These are phyloP conservation scores for Chrysochloris asiatica DNA, from an alignment of 2,113 vertebrate genomes.

Conservation along the genomic window DNA sequence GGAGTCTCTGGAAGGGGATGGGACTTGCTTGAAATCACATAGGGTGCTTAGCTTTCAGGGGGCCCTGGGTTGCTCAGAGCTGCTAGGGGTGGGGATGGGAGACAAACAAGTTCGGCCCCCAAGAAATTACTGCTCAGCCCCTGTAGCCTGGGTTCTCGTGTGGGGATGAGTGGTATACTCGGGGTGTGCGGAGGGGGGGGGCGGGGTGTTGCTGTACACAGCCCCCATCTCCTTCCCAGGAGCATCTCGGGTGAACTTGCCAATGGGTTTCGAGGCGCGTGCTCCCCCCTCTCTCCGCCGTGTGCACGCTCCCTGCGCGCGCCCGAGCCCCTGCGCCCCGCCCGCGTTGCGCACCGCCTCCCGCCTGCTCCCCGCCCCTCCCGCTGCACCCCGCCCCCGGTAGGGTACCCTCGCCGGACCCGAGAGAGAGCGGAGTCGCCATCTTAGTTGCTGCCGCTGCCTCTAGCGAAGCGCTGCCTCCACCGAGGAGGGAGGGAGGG, in stretches of 20 bases:
- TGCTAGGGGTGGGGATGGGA: neutral
- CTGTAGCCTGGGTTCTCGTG: neutral
- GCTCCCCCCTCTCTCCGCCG: neutral
- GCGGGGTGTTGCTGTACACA: neutral
- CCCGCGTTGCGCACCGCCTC: neutral
- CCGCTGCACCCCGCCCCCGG: conserved; percentile 59
- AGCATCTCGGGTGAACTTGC: neutral
- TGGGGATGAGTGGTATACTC: neutral
- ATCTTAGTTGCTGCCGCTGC: conserved; percentile 76
- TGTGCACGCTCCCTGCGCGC: neutral
- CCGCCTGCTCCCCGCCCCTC: conserved; percentile 33
- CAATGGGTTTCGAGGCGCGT: neutral
- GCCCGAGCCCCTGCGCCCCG: neutral
- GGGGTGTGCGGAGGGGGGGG: neutral
- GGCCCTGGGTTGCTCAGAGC: neutral
- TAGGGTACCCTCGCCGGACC: conserved; percentile 68
- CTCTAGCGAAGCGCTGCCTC: conserved; percentile 59
- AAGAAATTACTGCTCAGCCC: neutral
- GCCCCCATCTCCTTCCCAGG: no score
- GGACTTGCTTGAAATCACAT: neutral
- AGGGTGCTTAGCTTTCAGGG: neutral
- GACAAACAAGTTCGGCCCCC: neutral
- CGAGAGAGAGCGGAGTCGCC: conserved; percentile 75
- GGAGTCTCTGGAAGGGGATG: neutral
- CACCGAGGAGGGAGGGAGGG: conserved; percentile 61